Conservation (phyloP, 2,113 vertebrate genomes). For the Narcine bancroftii region DNA sequence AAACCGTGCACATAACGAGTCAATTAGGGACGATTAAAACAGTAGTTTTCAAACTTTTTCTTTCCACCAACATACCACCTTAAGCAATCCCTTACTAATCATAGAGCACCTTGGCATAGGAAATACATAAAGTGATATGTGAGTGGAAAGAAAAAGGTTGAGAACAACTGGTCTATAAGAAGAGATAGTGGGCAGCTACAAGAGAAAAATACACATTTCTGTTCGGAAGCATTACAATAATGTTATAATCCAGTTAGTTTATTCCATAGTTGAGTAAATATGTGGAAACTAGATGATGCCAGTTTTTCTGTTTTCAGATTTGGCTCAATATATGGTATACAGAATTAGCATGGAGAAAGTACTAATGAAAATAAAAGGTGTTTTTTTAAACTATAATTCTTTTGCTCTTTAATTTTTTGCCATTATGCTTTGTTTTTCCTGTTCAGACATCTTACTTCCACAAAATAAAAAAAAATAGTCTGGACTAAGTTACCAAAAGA, state of each 20-base stretch:
- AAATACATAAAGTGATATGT: too few relatives aligned
- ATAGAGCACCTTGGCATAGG: too few relatives aligned
- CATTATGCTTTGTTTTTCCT: conserved; percentile 31
- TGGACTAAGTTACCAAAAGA: conserved; percentile 76
- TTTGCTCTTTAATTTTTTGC: conserved; percentile 18
- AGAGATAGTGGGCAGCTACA: not conserved
- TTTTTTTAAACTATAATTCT: not conserved
- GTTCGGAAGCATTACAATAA: too few relatives aligned
- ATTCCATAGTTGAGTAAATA: not conserved
- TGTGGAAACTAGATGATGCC: not conserved
- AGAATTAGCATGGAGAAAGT: not conserved
- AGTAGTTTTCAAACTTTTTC: too few relatives aligned
- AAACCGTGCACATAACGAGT: too few relatives aligned
- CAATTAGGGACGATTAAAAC: too few relatives aligned
- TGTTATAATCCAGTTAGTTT: not conserved
- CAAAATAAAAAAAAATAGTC: conserved; percentile 77
- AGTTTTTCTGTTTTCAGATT: not conserved
- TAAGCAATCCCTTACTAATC: too few relatives aligned
- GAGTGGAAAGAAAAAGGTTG: too few relatives aligned
- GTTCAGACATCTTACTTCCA: conserved; percentile 58
- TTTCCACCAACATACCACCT: too few relatives aligned
- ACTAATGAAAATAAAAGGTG: conserved; percentile 30
- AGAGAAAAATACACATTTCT: not conserved
- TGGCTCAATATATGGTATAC: not conserved
- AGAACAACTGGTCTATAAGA: too few relatives aligned